A percentile compares a stretch with the other conserved stretches of the same genome.
Evolutionary conservation across 2,113 vertebrate genomes (phyloP).

Genomic region (Cyanocitta stelleri): DNA sequence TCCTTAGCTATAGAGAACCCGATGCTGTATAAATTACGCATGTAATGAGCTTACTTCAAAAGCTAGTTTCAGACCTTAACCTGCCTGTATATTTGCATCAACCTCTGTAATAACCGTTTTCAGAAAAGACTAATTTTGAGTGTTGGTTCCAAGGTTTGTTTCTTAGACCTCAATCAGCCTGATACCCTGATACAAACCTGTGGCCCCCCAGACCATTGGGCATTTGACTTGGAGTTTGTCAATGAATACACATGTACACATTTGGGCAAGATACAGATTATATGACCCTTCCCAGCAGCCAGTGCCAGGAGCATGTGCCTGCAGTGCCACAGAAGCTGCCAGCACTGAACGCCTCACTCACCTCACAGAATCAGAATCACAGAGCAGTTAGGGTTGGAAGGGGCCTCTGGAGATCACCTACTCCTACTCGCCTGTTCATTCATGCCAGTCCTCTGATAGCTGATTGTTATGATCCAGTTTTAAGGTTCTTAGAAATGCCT

Average conservation of each 20-base stretch:
- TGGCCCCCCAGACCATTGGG: fast-evolving
- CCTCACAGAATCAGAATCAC: neutral
- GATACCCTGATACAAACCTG: neutral
- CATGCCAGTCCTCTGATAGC: no score
- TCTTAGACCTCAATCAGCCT: neutral
- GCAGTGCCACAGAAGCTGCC: neutral
- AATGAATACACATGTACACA: fast-evolving
- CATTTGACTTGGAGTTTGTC: neutral
- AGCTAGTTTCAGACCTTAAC: neutral
- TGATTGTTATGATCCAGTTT: neutral
- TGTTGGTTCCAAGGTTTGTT: neutral
- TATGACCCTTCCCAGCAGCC: neutral
- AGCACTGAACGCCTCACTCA: neutral
- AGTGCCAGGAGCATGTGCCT: fast-evolving
- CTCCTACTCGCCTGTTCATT: no score
- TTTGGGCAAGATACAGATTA: neutral
- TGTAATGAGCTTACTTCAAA: neutral
- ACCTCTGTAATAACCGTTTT: neutral
- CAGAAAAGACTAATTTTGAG: neutral
- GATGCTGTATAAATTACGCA: neutral
- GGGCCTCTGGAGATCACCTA: neutral
- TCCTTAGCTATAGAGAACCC: neutral
- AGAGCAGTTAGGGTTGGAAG: neutral
- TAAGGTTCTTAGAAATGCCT: no score
- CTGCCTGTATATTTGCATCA: neutral